Base-by-base conservation (phyloP, 2,888 invertebrate species). In the Hecatera dysodea region DNA sequence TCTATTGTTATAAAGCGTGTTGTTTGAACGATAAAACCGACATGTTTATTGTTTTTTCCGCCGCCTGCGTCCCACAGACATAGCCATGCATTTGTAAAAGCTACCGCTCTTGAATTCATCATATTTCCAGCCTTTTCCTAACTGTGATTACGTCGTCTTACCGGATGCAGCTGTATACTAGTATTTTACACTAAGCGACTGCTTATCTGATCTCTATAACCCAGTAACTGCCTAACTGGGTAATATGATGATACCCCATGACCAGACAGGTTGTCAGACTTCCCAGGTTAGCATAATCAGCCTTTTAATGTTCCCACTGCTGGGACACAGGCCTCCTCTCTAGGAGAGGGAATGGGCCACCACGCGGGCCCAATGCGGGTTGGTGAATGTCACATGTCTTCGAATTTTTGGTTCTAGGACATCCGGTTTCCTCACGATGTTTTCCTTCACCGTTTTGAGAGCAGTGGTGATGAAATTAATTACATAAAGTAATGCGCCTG, bases 31-130 rank as follows among this genome's bases (percentile, higher is more conserved):
- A 85, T 86, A 82, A 83, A 84, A 65, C 70, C 71, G 81, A 74
- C 78, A 77, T 88, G 86, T 89, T 90, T 89, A 89, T 87, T 89
- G 82, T 78, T 85, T 86, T 81, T 84, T 84, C 83, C 84, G 80
- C 78, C 70, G 82, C 71, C 62, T 79, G 79, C 78, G 81, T 71
- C 66, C 55, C 24, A 67, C 69, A 52, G 57, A 55, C 70, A 57
- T 81, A 75, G 55, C 56, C 55, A 44, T 82, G 79, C 80, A 78
- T 67, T 76, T 65, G 56, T 68, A 70, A 70, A 72, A 55, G 29
- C 36, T 27, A 27, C 9, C 8, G 17, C 27, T 27, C 8, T 53
- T 29, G 52, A 29, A 29, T 29, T 53, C 29, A 29, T 29, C 19
- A 53, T 29, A 0, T 19, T 9, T 19, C 8, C 27, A 52, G 29